phyloP scores from a whole-genome alignment of 2,888 invertebrate genomes.

The Hydriomena furcata region DNA sequence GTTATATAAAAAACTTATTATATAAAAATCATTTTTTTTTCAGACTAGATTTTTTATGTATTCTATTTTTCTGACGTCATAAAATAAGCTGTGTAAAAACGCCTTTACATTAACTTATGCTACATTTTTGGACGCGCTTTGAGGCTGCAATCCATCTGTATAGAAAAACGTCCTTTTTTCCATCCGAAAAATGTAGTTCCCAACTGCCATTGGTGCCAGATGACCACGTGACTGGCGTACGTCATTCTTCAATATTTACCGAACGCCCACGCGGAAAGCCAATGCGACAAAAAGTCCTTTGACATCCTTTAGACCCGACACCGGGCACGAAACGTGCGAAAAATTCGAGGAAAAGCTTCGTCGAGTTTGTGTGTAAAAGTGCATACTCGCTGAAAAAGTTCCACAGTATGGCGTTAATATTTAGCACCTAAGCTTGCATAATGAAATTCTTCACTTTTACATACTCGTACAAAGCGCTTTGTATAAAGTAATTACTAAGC shows the following conservation, averaged over 20 bases:
- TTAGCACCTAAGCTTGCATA: slow-evolving; percentile 2
- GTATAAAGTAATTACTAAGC: not conserved
- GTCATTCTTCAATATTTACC: slow-evolving; percentile 6
- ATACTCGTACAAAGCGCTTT: slow-evolving; percentile 4
- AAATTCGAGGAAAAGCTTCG: slow-evolving; percentile 1
- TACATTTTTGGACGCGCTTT: too few species aligned
- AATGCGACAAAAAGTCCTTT: slow-evolving; percentile 10
- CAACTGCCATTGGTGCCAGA: not conserved
- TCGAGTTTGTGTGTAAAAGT: slow-evolving; percentile 4
- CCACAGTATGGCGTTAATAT: not conserved
- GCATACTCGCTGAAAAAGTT: not conserved
- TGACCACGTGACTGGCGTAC: not conserved
- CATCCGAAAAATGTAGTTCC: not conserved
- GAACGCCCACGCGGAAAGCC: slow-evolving; percentile 4
- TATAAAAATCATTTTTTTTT: too few species aligned
- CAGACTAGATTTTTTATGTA: too few species aligned
- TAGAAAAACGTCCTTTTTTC: too few species aligned
- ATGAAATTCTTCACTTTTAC: not conserved
- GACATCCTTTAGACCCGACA: slow-evolving; percentile 2
- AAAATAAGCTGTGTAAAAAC: too few species aligned
- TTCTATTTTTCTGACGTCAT: too few species aligned
- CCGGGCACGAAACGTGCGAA: not conserved
- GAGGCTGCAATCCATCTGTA: too few species aligned
- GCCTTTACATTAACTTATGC: too few species aligned
- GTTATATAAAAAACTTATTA: too few species aligned